Conservation (phyloP, 92 coral and sea anemone genomes). For the Porites lobata region DNA sequence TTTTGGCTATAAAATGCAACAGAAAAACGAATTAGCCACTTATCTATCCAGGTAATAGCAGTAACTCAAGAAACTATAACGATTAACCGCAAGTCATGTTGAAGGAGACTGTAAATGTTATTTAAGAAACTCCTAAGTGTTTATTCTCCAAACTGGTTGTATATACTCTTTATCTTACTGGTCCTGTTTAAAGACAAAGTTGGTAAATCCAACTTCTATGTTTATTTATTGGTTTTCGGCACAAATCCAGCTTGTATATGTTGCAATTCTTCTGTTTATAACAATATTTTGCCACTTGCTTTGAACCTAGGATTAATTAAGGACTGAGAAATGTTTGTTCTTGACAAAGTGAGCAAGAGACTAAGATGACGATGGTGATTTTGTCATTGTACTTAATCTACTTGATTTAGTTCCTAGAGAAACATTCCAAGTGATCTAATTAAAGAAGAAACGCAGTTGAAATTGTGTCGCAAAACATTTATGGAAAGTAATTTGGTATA, state of each 20-base stretch:
- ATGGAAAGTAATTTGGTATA: too few species aligned
- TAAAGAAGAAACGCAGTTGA: background rate
- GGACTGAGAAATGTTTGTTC: too few species aligned
- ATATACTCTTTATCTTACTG: background rate
- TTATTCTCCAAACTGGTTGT: background rate
- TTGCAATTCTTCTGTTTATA: background rate
- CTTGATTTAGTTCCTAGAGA: background rate
- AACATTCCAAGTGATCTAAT: background rate
- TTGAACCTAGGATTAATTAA: too few species aligned
- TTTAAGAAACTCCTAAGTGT: background rate
- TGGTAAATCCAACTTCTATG: background rate
- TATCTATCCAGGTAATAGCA: background rate
- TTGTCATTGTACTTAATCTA: background rate
- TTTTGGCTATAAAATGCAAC: background rate
- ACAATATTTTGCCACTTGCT: too few species aligned
- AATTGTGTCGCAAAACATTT: background rate
- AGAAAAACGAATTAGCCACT: background rate
- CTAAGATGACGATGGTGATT: background rate
- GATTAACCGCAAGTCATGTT: background rate
- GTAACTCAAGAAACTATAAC: background rate
- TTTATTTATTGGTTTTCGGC: constrained; percentile 11
- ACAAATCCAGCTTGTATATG: background rate
- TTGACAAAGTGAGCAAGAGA: background rate
- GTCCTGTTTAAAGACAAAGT: background rate
- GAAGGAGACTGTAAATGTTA: background rate